Evolutionary conservation across 1,140 invertebrate genomes (phyloP).

Genomic region (Musca domestica): DNA sequence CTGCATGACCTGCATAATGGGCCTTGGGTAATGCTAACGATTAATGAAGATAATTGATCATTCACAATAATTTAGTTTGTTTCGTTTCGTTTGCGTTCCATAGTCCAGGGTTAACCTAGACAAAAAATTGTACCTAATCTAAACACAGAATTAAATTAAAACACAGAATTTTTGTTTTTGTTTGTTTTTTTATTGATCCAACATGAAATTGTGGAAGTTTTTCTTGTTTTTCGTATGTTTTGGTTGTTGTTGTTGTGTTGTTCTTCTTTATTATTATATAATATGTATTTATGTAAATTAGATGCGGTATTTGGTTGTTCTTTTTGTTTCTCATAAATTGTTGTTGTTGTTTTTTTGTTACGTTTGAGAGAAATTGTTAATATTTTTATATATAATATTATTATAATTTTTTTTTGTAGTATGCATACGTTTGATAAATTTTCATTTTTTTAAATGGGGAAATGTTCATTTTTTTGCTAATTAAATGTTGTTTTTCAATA

Average conservation of each 20-base stretch:
- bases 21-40: too few relatives aligned
- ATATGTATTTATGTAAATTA: constrained; percentile 5
- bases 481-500: not conserved
- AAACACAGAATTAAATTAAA: too few relatives aligned
- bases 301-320: not conserved
- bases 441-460: not conserved
- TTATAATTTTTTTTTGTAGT: not conserved
- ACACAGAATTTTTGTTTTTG: not conserved
- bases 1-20: too few relatives aligned
- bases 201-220: constrained; percentile 19
- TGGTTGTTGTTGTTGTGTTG: not conserved
- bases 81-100: too few relatives aligned
- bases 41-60: too few relatives aligned
- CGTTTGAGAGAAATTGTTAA: not conserved
- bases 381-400: not conserved
- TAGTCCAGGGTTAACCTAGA: too few relatives aligned
- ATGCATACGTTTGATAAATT: not conserved
- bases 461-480: not conserved
- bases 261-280: not conserved
- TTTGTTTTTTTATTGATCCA: constrained; percentile 16
- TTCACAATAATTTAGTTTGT: too few relatives aligned
- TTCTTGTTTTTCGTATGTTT: constrained; percentile 16
- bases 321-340: not conserved
- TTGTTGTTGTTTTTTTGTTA: not conserved
- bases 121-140: too few relatives aligned